Conservation (phyloP, 2,888 invertebrate species). For the Spisula solida region DNA sequence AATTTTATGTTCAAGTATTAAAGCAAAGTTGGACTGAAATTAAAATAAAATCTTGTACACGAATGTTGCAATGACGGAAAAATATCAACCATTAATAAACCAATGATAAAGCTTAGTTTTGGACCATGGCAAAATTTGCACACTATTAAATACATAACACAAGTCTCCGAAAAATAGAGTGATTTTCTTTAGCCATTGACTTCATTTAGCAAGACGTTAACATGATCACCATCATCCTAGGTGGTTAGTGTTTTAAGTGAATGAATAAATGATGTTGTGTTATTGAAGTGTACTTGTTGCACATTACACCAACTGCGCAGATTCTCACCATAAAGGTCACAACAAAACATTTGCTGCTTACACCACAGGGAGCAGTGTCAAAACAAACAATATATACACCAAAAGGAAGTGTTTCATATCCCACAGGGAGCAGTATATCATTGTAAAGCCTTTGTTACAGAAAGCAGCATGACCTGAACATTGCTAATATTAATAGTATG, state of each 20-base stretch:
- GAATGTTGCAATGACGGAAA: too few relatives aligned
- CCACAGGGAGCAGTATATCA: background rate
- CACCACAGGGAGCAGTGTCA: background rate
- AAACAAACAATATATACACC: background rate
- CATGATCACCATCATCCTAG: background rate
- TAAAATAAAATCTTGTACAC: too few relatives aligned
- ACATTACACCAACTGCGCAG: background rate
- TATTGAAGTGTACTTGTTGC: background rate
- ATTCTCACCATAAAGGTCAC: background rate
- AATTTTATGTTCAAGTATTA: constrained; percentile 4
- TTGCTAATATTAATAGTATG: constrained; percentile 8
- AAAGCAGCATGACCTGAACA: background rate
- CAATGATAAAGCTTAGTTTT: background rate
- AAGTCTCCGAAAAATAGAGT: background rate
- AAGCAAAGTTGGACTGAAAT: background rate
- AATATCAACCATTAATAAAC: background rate
- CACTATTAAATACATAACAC: background rate
- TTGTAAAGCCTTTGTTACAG: background rate
- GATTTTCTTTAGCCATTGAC: background rate
- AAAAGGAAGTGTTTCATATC: background rate
- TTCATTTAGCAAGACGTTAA: background rate
- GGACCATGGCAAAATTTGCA: background rate
- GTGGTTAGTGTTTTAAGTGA: background rate
- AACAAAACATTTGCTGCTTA: too few relatives aligned
- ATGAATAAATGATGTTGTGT: background rate